phyloP scores from a whole-genome alignment of 2,888 invertebrate genomes.

The Adineta ricciae region DNA sequence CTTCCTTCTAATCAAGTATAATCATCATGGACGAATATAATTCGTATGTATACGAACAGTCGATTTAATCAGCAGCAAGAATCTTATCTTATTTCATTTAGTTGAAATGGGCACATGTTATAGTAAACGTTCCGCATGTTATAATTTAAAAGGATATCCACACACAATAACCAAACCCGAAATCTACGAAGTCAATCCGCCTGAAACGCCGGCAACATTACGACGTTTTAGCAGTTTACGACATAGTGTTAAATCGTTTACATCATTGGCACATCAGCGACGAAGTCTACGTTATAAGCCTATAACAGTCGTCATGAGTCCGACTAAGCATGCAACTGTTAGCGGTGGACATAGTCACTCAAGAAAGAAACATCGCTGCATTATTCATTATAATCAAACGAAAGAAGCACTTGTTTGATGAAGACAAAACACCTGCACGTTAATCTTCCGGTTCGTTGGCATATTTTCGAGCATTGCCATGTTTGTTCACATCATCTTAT shows the following conservation, averaged over 20 bases:
- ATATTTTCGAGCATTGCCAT: neutral
- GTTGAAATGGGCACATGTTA: constrained; percentile 16
- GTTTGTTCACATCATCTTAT: neutral
- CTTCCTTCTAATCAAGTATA: neutral
- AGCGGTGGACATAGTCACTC: neutral
- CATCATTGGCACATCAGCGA: neutral
- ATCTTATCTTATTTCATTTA: neutral
- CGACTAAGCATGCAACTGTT: neutral
- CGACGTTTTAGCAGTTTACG: constrained; percentile 14
- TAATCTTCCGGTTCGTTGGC: neutral
- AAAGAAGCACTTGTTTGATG: neutral
- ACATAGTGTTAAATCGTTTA: neutral
- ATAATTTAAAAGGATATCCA: neutral
- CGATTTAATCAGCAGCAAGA: neutral
- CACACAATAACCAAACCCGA: neutral
- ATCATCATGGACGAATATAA: neutral
- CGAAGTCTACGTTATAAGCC: neutral
- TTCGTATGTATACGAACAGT: neutral
- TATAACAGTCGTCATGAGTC: neutral
- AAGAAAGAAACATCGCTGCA: constrained; percentile 3
- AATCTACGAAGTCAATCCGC: neutral
- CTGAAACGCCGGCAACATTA: neutral
- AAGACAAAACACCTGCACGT: neutral
- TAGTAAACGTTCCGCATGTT: constrained; percentile 1
- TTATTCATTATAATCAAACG: neutral